Evolutionary conservation across 2,888 invertebrate genomes (phyloP).

Genomic region (Alviniconcha strummeri): DNA sequence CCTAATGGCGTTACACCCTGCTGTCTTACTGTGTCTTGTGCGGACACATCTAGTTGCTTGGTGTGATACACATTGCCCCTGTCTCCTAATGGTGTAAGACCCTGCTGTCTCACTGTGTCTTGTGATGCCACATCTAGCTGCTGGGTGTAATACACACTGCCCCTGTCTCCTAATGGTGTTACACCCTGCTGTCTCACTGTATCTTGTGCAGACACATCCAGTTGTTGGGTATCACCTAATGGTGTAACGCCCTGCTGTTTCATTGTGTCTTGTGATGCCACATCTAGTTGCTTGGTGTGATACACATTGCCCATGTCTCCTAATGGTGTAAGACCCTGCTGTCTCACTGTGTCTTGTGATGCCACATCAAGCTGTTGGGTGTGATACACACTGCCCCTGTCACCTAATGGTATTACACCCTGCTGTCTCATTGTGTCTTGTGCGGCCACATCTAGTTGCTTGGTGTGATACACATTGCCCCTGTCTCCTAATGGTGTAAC

Average conservation of each 20-base stretch:
- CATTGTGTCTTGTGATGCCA: not conserved
- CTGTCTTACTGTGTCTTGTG: no score
- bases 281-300: slow-evolving; percentile 7
- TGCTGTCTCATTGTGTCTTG: not conserved
- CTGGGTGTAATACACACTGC: slow-evolving; percentile 24
- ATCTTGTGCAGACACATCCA: not conserved
- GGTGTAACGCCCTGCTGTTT: not conserved
- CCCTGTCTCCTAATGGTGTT: slow-evolving; percentile 26
- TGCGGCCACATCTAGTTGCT: not conserved
- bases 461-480: not conserved
- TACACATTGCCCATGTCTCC: not conserved
- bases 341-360: not conserved
- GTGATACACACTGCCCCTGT: not conserved
- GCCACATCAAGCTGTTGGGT: not conserved
- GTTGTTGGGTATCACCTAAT: not conserved
- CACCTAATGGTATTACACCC: not conserved
- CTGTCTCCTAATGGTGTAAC: not conserved
- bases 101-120: slow-evolving; percentile 15
- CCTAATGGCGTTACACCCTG: no score
- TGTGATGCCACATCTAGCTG: slow-evolving; percentile 27
- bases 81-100: slow-evolving; percentile 8
- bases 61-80: slow-evolving; percentile 27
- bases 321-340: not conserved
- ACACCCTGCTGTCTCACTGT: not conserved
- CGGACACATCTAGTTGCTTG: not conserved